Percentiles rank a stretch among this genome's conserved stretches.
Evolutionary conservation across 1,140 invertebrate species (phyloP).

Genomic region (Camponotus floridanus): DNA sequence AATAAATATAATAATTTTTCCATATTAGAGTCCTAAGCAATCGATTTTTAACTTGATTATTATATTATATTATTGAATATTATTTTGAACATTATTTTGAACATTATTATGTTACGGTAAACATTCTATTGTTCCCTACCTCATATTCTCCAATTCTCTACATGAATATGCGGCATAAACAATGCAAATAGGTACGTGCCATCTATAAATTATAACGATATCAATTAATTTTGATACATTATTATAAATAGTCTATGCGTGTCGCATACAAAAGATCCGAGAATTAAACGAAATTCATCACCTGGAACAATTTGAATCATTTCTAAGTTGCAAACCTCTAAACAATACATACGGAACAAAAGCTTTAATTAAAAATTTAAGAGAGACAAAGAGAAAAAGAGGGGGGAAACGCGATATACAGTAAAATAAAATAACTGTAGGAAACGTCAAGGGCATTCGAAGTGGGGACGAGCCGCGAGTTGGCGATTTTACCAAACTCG

Average conservation of each 20-base stretch:
- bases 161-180: slow-evolving; percentile 10
- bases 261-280: slow-evolving; percentile 18
- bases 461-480: slow-evolving; percentile 11
- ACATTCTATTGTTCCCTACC: neutral
- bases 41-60: neutral
- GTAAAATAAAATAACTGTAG: neutral
- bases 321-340: neutral
- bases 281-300: neutral
- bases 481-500: neutral
- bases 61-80: neutral
- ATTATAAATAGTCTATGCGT: slow-evolving; percentile 18
- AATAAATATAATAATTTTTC: neutral
- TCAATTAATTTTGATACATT: slow-evolving; percentile 52
- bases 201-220: slow-evolving; percentile 24
- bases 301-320: neutral
- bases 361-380: neutral
- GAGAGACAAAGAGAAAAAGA: neutral
- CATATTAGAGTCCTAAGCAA: neutral
- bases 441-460: neutral
- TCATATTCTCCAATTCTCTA: slow-evolving; percentile 7
- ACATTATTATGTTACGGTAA: neutral
- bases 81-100: no score
- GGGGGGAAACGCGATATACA: no score
- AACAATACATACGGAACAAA: neutral
- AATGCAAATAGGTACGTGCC: slow-evolving; percentile 24